Evolutionary conservation across 2,888 invertebrate genomes (phyloP), one percentile per base, ranked within the genome.

Genomic region (Anticlea derivata): DNA sequence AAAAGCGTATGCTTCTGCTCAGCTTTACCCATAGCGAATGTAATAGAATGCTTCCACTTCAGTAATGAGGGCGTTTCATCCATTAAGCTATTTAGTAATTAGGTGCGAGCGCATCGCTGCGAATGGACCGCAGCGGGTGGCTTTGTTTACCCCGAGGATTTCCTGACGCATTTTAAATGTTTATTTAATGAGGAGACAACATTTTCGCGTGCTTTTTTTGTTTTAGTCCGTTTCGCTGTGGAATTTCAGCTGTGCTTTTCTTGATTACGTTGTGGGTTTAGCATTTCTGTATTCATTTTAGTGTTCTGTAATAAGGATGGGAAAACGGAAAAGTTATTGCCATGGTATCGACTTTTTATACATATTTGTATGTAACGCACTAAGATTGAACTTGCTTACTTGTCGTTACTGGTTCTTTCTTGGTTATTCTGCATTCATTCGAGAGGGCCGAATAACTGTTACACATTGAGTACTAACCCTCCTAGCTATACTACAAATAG

Each of bases 41-140:
- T 48, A 53, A 50, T 34, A 50, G 41, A 50, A 52, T 39, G 52
- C 45, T 39, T 41, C 73, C 73, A 77, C 78, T 81, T 65, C 56
- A 61, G 63, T 83, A 83, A 86, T 81, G 81, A 86, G 78, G 61
- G 70, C 73, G 75, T 73, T 75, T 75, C 74, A 79, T 80, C 78
- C 83, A 83, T 83, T 85, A 82, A 71, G 80, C 82, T 78, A 79
- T 83, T 86, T 77, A 79, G 81, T 83, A 84, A 86, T 83, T 85
- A 83, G 83, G 83, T 80, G 81, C 68, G 65, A 78, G 77, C 66
- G 61, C 66, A 53, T 53, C 52, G 68, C 67, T 66, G 71, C 63
- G 70, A 75, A 78, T 70, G 71, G 75, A 77, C 79, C 75, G 61
- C 76, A 75, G 66, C 68, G 66, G 63, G 61, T 59, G 55, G 50